Evolutionary conservation across 1,140 invertebrate genomes (phyloP).

Genomic region (Calosoma granatense): DNA sequence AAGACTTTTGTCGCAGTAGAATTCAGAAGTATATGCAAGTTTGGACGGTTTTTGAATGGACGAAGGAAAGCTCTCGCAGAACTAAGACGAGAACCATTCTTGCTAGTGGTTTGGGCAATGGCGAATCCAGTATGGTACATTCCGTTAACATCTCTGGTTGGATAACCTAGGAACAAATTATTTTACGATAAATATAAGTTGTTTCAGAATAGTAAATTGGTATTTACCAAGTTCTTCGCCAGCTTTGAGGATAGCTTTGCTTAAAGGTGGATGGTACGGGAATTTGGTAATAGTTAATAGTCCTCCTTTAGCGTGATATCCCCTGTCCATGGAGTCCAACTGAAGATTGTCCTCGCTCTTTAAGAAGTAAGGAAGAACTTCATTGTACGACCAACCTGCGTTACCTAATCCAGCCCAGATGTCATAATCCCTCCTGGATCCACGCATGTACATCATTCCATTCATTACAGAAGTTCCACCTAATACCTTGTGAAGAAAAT

Average conservation of each 20-base stretch:
- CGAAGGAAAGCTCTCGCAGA: conserved; percentile 71
- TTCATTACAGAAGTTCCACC: conserved; percentile 92
- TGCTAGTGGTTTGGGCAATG: conserved; percentile 78
- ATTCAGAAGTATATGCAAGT: conserved; percentile 68
- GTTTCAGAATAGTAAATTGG: not conserved
- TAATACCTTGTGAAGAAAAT: conserved; percentile 42
- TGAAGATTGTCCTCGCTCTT: conserved; percentile 79
- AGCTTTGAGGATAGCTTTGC: conserved; percentile 72
- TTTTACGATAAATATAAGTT: too few species aligned
- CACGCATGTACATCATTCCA: conserved; percentile 94
- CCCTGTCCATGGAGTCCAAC: conserved; percentile 58
- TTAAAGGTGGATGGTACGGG: conserved; percentile 75
- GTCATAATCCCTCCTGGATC: conserved; percentile 83
- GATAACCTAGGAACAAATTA: too few species aligned
- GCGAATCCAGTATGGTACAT: conserved; percentile 65
- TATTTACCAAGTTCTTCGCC: conserved; percentile 62
- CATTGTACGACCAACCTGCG: conserved; percentile 81
- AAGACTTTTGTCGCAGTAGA: conserved; percentile 61
- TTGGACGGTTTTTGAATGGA: conserved; percentile 60
- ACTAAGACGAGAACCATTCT: conserved; percentile 78
- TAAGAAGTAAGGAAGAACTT: conserved; percentile 79
- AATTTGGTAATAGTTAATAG: conserved; percentile 71
- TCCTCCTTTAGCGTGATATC: conserved; percentile 68
- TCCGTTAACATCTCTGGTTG: conserved; percentile 75
- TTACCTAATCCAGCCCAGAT: conserved; percentile 80